Percentiles rank a stretch among this genome's conserved stretches.
These are phyloP conservation scores for Synergus gifuensis DNA, from an alignment of 2,888 invertebrate species.

Conservation along the genomic window DNA sequence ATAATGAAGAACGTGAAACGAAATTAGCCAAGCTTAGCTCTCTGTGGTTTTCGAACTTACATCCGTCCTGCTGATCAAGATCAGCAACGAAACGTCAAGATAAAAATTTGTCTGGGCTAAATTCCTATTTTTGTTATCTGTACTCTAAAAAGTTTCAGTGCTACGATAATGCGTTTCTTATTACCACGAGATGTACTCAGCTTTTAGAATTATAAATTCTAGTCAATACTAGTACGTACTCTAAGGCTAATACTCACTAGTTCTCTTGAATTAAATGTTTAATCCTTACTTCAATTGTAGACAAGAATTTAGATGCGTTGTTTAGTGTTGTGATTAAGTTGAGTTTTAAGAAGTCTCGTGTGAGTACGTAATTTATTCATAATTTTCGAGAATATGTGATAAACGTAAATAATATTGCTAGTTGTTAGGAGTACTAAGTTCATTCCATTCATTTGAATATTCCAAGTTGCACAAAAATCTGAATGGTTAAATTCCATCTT, in stretches of 20 bases:
- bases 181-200: conserved; percentile 4
- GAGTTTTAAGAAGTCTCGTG: conserved; percentile 6
- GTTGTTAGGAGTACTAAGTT: conserved; percentile 18
- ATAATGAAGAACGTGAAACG: neutral
- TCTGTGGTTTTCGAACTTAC: neutral
- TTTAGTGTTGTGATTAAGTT: conserved; percentile 27
- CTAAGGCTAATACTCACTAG: conserved; percentile 20
- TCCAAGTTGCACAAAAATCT: conserved; percentile 3
- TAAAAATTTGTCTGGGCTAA: neutral
- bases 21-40: conserved; percentile 16
- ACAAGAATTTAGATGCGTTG: conserved; percentile 10
- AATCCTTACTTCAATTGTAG: conserved; percentile 1
- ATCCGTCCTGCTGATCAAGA: conserved; percentile 18
- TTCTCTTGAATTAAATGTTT: neutral
- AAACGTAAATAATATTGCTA: conserved; percentile 25
- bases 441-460: conserved; percentile 4
- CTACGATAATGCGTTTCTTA: neutral
- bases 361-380: conserved; percentile 19
- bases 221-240: conserved; percentile 24
- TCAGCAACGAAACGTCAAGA: neutral
- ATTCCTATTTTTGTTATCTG: neutral
- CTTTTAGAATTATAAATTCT: conserved; percentile 33
- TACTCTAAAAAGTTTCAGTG: neutral
- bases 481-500: neutral
- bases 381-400: conserved; percentile 28